Evolutionary conservation across 1,140 invertebrate genomes (phyloP), one percentile per base, ranked within the genome.

Genomic region (Philotrypesis tridentata): DNA sequence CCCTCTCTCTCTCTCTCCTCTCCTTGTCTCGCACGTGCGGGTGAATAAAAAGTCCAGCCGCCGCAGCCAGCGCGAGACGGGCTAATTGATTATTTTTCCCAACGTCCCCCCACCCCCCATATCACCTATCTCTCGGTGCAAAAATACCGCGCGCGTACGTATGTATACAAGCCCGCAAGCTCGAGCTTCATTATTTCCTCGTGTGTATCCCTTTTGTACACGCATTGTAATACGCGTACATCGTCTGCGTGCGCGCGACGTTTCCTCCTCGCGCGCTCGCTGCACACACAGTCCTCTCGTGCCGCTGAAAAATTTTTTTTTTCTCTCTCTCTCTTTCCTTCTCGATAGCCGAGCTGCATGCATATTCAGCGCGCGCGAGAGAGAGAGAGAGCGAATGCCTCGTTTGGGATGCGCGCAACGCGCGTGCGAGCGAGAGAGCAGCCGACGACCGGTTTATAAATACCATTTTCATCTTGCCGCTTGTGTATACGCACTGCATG

Each of bases 51-150:
- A 25, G 4, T 63, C 17, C 25, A 65, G 4, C 17, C 71, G n/a
- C n/a, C n/a, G n/a, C n/a, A n/a, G n/a, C n/a, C n/a, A n/a, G n/a
- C n/a, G n/a, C n/a, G 4, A 17, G 9, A 21, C 11, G 74, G 74
- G 82, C 84, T 88, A 88, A 90, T 88, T 86, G 87, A 88, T 88
- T 86, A 86, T 85, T 82, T 79, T 80, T n/a, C n/a, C 37, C 2
- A 7, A n/a, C 75, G 23, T 55, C 63, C 63, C 8, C 1, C n/a
- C n/a, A n/a, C n/a, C n/a, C n/a, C n/a, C n/a, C n/a, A n/a, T n/a
- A n/a, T n/a, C n/a, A n/a, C n/a, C n/a, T n/a, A n/a, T n/a, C n/a
- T n/a, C n/a, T n/a, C n/a, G n/a, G n/a, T n/a, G n/a, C n/a, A n/a
- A n/a, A n/a, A n/a, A n/a, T n/a, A n/a, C n/a, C n/a, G n/a, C n/a